Conservation (phyloP, 2,888 invertebrate species). For the Drosophila dives region DNA sequence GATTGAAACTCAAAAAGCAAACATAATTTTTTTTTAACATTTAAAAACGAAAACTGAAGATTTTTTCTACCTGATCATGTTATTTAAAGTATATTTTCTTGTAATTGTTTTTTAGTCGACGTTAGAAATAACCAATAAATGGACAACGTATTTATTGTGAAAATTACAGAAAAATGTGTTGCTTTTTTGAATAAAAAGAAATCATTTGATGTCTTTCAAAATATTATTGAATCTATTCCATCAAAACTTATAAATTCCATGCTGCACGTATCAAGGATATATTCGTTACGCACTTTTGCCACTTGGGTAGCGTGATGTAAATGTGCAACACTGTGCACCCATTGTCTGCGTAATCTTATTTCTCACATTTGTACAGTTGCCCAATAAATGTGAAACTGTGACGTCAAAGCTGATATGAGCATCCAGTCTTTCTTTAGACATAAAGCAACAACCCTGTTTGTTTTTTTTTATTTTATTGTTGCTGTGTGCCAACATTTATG, state of each 20-base stretch:
- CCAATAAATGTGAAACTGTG: slow-evolving; percentile 20
- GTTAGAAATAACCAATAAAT: not conserved
- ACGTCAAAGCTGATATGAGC: slow-evolving; percentile 29
- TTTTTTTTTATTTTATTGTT: slow-evolving; percentile 16
- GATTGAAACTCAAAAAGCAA: not conserved
- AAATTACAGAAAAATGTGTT: not conserved
- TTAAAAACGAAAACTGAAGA: not conserved
- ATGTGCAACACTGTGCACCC: not conserved
- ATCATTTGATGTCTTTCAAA: not conserved
- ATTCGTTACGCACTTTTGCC: not conserved
- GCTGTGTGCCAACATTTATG: not conserved
- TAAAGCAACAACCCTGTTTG: slow-evolving; percentile 13
- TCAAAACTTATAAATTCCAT: not conserved
- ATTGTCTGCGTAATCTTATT: not conserved
- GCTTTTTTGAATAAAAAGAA: not conserved
- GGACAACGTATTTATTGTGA: not conserved
- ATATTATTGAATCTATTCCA: not conserved
- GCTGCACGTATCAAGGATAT: not conserved
- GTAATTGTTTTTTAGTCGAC: not conserved
- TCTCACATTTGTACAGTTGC: slow-evolving; percentile 11
- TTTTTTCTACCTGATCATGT: not conserved
- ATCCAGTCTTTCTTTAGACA: slow-evolving; percentile 1
- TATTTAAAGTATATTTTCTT: not conserved
- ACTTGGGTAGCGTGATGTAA: not conserved
- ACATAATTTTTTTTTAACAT: not conserved